A percentile compares a stretch with the other conserved stretches of the same genome.
phyloP scores from a whole-genome alignment of 2,888 invertebrate genomes.

The Coleophora deauratella region DNA sequence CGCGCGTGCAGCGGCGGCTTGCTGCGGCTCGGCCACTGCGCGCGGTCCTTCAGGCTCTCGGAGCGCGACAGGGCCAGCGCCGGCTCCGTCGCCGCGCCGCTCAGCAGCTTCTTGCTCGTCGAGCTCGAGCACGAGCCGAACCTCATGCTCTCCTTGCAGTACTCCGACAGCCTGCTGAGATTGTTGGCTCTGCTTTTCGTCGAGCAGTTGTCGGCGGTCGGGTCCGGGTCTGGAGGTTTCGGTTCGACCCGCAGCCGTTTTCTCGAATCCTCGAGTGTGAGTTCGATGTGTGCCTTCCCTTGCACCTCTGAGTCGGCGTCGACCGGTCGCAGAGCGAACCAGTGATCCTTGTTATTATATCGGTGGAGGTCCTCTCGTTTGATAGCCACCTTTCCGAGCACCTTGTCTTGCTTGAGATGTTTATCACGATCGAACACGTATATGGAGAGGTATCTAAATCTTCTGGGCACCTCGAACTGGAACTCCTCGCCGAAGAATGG shows the following conservation, averaged over 20 bases:
- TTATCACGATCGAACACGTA: conserved; percentile 92
- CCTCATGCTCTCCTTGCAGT: conserved; percentile 64
- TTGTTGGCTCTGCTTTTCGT: conserved; percentile 52
- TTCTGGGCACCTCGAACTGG: conserved; percentile 92
- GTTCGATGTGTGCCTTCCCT: conserved; percentile 90
- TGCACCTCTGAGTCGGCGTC: conserved; percentile 94
- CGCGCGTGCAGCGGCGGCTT: conserved; percentile 63
- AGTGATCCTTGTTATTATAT: conserved; percentile 94
- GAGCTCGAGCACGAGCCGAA: conserved; percentile 67
- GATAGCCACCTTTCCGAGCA: conserved; percentile 87
- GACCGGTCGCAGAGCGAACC: conserved; percentile 90
- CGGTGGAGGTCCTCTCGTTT: conserved; percentile 89
- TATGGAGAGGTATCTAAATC: conserved; percentile 90
- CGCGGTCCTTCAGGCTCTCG: conserved; percentile 63
- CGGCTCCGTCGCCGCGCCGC: conserved; percentile 54
- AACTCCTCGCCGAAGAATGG: conserved; percentile 96
- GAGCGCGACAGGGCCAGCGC: conserved; percentile 58
- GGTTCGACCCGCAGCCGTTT: conserved; percentile 68
- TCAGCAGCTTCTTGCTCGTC: conserved; percentile 60
- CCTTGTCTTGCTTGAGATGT: conserved; percentile 88
- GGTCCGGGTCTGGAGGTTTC: conserved; percentile 60
- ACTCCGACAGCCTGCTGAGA: conserved; percentile 58
- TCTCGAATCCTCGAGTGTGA: conserved; percentile 78
- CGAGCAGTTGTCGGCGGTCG: conserved; percentile 44
- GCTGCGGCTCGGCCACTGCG: conserved; percentile 49